phyloP scores from a whole-genome alignment of 2,888 invertebrate species.

The Pimpla rufipes region DNA sequence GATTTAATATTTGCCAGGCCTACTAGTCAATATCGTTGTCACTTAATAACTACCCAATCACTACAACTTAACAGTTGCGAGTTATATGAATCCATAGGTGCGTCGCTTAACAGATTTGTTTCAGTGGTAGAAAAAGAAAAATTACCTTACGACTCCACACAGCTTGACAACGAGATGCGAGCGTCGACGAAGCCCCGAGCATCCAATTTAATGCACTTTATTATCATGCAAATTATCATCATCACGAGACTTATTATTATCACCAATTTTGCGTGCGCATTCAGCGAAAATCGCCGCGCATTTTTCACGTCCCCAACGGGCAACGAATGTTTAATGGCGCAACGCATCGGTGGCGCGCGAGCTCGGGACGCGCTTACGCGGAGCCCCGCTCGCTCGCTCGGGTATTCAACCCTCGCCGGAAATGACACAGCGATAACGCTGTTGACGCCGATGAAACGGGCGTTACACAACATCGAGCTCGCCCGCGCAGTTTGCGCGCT shows the following conservation, averaged over 20 bases:
- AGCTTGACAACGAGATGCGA: too few relatives aligned
- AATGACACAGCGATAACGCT: slow-evolving; percentile 77
- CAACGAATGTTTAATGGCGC: slow-evolving; percentile 76
- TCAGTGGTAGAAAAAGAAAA: too few relatives aligned
- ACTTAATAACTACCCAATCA: too few relatives aligned
- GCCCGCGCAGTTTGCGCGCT: background rate
- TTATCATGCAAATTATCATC: background rate
- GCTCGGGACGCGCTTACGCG: background rate
- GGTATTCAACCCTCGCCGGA: slow-evolving; percentile 61
- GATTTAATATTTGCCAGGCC: too few relatives aligned
- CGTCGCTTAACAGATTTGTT: too few relatives aligned
- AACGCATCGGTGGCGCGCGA: slow-evolving; percentile 22
- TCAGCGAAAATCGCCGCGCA: background rate
- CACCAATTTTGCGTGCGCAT: background rate
- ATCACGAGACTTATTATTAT: slow-evolving; percentile 27
- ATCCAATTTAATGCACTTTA: too few relatives aligned
- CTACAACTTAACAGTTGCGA: too few relatives aligned
- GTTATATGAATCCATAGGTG: too few relatives aligned
- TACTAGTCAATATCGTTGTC: too few relatives aligned
- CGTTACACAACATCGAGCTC: slow-evolving; percentile 31
- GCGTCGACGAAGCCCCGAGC: too few relatives aligned
- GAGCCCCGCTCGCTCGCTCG: background rate
- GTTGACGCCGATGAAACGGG: slow-evolving; percentile 73
- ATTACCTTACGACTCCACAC: too few relatives aligned
- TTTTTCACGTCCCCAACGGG: slow-evolving; percentile 35